Base-by-base conservation (phyloP, 2,888 invertebrate genomes). In the Drosophila diplacantha region DNA sequence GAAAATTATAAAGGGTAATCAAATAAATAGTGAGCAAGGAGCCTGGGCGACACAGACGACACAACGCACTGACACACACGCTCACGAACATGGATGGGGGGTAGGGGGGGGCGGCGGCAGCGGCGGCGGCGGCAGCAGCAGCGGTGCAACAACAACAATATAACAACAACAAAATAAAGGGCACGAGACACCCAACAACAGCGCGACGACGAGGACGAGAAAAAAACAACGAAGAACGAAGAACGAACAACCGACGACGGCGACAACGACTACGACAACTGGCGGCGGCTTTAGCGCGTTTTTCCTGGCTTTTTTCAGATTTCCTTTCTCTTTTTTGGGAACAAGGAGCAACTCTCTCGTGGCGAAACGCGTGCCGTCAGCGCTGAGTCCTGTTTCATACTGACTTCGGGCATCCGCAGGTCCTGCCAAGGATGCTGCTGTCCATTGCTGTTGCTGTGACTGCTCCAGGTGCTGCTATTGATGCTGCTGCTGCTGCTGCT, bases 361-460 rank as follows among this genome's bases (percentile, higher is more conserved):
- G 69, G 73, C 81, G 76, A 75, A 80, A 80, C 84, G 77, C 80
- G 80, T 80, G 82, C 84, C 84, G 82, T 80, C 80, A 82, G 81
- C 81, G 80, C 82, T 80, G 80, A 80, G 80, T 80, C 80, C 80
- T 80, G 83, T 80, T 80, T 80, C 80, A 80, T 80, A 80, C 80
- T 80, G 64, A 52, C 52, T 69, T 38, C n/a, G 31, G 38, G 37
- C 61, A 61, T 26, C 31, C 38, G 31, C 16, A 26, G 16, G 51
- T 64, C 37, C 64, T 71, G 71, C 78, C 71, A 56, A 49, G 74
- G 52, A 50, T 61, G 62, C 61, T 61, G 64, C 61, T 64, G 63
- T 51, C 26, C 44, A 41, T 24, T 63, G 68, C 18, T 50, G 46
- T 14, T 41, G 57, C 63, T 63, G 44, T 41, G 63, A 51, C 44